These are phyloP conservation scores for Lagodon rhomboides DNA, from an alignment of 2,797 vertebrate genomes.

Conservation along the genomic window DNA sequence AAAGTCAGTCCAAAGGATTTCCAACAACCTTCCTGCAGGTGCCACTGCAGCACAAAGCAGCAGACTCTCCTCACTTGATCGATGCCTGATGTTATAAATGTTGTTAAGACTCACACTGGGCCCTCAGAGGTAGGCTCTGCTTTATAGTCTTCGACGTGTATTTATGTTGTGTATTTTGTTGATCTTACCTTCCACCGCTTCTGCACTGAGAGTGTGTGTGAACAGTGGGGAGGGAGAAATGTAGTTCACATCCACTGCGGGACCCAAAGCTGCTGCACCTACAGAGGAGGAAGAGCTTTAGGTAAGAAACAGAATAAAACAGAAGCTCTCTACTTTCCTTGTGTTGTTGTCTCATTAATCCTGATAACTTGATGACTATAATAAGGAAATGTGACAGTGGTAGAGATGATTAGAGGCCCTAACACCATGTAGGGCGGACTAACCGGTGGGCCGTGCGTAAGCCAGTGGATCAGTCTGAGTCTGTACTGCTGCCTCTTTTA, in stretches of 20 bases:
- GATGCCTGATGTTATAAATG: too few species aligned
- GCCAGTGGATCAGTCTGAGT: conserved; percentile 74
- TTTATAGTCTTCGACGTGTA: background rate
- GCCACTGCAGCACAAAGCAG: too few species aligned
- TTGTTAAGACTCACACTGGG: too few species aligned
- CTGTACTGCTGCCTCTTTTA: conserved; percentile 87
- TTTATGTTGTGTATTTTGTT: background rate
- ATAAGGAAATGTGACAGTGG: background rate
- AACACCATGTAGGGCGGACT: conserved; percentile 24
- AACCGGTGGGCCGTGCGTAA: conserved; percentile 81
- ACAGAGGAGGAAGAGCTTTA: background rate
- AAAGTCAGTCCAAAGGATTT: too few species aligned
- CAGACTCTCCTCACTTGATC: too few species aligned
- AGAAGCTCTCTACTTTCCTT: background rate
- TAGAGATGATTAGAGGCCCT: background rate
- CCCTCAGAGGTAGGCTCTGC: background rate
- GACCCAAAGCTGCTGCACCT: conserved; percentile 53
- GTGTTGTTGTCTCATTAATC: background rate
- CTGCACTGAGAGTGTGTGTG: conserved; percentile 80
- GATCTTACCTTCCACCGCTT: conserved; percentile 88
- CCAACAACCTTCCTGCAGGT: too few species aligned
- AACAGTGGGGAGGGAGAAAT: conserved; percentile 79
- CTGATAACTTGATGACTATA: background rate
- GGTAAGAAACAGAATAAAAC: background rate
- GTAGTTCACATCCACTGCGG: conserved; percentile 63